phyloP scores from a whole-genome alignment of 2,888 invertebrate species.

The Ceratothoa steindachneri region DNA sequence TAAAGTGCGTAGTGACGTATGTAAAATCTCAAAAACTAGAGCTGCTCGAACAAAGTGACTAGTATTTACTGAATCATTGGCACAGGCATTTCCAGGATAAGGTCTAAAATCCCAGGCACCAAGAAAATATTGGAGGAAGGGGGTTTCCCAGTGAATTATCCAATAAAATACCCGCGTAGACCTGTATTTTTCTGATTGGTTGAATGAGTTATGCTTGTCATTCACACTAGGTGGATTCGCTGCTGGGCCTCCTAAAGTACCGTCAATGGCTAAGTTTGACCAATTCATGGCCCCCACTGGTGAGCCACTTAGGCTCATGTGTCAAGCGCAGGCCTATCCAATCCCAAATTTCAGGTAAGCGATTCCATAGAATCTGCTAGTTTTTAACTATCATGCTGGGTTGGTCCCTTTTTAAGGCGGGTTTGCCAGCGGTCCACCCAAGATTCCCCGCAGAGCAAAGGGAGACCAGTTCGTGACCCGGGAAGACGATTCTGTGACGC shows the following conservation, averaged over 20 bases:
- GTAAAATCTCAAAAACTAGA: no score
- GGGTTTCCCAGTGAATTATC: no score
- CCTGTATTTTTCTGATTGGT: no score
- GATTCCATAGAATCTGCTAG: neutral
- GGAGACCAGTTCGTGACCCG: conserved; percentile 25
- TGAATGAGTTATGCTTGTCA: neutral
- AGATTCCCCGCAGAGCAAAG: conserved; percentile 49
- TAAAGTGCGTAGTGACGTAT: no score
- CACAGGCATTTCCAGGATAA: no score
- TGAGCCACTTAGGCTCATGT: conserved; percentile 55
- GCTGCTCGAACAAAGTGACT: no score
- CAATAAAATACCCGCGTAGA: no score
- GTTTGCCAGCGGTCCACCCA: conserved; percentile 49
- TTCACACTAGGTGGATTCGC: conserved; percentile 52
- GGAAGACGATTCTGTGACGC: conserved; percentile 16
- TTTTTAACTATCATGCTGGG: neutral
- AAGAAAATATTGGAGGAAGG: no score
- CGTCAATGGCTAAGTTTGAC: conserved; percentile 51
- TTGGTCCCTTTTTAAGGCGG: conserved; percentile 4
- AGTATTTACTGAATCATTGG: no score
- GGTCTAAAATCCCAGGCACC: no score
- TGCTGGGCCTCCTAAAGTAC: conserved; percentile 54
- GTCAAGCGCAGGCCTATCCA: conserved; percentile 70
- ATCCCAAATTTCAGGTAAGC: conserved; percentile 65
- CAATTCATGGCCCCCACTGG: conserved; percentile 30